These are phyloP conservation scores for Anableps anableps DNA, from an alignment of 2,797 vertebrate species.

Conservation along the genomic window DNA sequence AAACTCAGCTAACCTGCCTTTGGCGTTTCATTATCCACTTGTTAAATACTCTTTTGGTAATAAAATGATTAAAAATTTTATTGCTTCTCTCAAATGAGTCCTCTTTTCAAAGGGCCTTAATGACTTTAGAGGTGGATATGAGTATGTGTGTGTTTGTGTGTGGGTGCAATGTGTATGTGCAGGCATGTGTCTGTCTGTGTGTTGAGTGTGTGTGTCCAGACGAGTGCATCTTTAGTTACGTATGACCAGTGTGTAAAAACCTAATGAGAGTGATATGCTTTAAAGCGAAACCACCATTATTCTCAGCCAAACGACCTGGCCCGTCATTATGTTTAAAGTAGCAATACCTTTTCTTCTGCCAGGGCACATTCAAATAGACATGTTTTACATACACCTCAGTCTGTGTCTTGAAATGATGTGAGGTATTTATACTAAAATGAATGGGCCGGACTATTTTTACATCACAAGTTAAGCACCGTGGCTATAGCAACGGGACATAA, in stretches of 20 bases:
- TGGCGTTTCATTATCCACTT: slow-evolving; percentile 99
- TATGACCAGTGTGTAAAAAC: slow-evolving; percentile 82
- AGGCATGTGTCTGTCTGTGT: slow-evolving; percentile 78
- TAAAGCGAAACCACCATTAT: slow-evolving; percentile 91
- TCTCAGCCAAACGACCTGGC: slow-evolving; percentile 94
- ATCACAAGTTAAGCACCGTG: slow-evolving; percentile 77
- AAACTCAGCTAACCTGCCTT: slow-evolving; percentile 99
- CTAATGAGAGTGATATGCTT: slow-evolving; percentile 93
- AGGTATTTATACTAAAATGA: slow-evolving; percentile 81
- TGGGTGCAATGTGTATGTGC: slow-evolving; percentile 78
- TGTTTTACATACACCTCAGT: slow-evolving; percentile 72
- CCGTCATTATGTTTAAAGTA: slow-evolving; percentile 90
- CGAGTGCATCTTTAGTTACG: slow-evolving; percentile 88
- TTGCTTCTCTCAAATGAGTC: slow-evolving; percentile 99
- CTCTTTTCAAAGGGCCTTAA: slow-evolving; percentile 98
- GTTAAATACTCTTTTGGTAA: slow-evolving; percentile 99
- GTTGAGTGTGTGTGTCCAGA: slow-evolving; percentile 86
- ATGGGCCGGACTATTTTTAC: slow-evolving; percentile 81
- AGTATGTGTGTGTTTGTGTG: slow-evolving; percentile 84
- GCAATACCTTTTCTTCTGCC: slow-evolving; percentile 74
- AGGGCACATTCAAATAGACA: slow-evolving; percentile 74
- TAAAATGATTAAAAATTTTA: slow-evolving; percentile 99
- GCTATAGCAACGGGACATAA: slow-evolving; percentile 80
- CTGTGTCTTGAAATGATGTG: slow-evolving; percentile 73
- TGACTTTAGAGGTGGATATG: slow-evolving; percentile 92